Conservation (phyloP, 2,113 vertebrate species). For the Okapia johnstoni region DNA sequence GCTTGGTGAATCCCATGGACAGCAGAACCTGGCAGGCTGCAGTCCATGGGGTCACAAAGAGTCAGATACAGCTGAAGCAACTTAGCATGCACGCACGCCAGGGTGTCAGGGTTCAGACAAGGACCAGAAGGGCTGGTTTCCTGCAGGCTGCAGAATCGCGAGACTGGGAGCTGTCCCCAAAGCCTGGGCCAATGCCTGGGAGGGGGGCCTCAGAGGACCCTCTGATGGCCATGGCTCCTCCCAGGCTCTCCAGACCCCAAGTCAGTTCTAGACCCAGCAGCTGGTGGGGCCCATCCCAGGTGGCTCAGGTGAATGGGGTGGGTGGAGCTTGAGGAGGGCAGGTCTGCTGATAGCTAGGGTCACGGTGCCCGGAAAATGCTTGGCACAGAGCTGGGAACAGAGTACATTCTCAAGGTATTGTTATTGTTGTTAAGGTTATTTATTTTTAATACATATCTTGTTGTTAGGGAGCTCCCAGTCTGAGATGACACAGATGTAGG, state of each 20-base stretch:
- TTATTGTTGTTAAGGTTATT: neutral
- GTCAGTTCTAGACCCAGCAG: neutral
- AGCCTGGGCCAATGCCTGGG: accelerated
- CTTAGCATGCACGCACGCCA: neutral
- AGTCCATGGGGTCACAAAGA: neutral
- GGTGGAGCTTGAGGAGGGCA: neutral
- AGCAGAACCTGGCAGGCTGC: neutral
- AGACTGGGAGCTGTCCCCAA: neutral
- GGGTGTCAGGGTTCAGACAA: neutral
- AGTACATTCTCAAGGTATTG: neutral
- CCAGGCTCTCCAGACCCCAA: neutral
- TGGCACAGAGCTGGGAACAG: neutral
- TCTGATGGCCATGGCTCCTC: neutral
- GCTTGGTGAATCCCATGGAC: neutral
- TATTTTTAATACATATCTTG: neutral
- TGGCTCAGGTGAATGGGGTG: neutral
- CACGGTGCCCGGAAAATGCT: neutral
- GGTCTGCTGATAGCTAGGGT: neutral
- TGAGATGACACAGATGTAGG: neutral
- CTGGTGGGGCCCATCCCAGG: neutral
- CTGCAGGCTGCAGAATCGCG: too few relatives aligned
- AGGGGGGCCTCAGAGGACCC: too few relatives aligned
- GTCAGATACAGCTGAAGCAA: neutral
- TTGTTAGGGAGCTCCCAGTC: neutral
- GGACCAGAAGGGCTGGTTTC: neutral